Conservation (phyloP, 2,797 vertebrate species). For the Hemitrygon akajei region DNA sequence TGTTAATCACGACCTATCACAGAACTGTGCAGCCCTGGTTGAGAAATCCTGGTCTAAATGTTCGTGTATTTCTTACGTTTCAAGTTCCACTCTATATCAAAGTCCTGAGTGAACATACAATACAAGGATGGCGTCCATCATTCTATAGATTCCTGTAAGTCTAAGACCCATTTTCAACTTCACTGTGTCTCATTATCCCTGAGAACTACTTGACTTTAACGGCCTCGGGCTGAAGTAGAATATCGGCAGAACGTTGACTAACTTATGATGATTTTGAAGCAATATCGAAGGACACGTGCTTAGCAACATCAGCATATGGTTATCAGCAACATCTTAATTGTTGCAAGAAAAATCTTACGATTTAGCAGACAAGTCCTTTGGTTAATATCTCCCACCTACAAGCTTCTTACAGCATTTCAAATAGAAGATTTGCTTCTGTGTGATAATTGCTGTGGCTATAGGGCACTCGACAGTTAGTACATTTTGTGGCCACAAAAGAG, state of each 20-base stretch:
- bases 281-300: not conserved
- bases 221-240: not conserved
- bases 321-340: not conserved
- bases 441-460: too few species aligned
- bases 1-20: too few species aligned
- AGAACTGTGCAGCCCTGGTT: too few species aligned
- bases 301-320: not conserved
- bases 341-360: not conserved
- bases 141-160: too few species aligned
- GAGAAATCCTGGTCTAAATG: too few species aligned
- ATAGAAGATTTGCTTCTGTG: not conserved
- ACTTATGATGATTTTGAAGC: not conserved
- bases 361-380: not conserved
- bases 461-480: too few species aligned
- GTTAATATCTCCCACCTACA: not conserved
- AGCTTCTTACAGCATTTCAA: not conserved
- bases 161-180: not conserved
- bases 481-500: too few species aligned
- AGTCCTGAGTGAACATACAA: too few species aligned
- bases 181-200: not conserved
- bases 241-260: not conserved
- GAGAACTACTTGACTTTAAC: not conserved
- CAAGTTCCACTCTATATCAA: too few species aligned
- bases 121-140: too few species aligned
- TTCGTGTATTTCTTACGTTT: too few species aligned